These are phyloP conservation scores for Osmerus mordax DNA, from an alignment of 2,113 vertebrate genomes.

Conservation along the genomic window DNA sequence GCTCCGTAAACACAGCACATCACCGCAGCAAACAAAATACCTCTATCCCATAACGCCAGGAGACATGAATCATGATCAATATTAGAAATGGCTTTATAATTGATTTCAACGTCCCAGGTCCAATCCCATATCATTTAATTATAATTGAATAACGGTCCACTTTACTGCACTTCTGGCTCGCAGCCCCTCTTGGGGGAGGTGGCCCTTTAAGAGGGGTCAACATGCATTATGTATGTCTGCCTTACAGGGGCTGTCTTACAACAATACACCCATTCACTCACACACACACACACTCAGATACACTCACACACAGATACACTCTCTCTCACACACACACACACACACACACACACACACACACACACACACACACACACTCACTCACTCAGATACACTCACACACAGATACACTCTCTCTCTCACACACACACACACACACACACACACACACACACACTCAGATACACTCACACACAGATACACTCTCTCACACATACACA, in stretches of 20 bases:
- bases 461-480: no score
- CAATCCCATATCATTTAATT: constrained; percentile 62
- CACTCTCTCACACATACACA: neutral
- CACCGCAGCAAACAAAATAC: neutral
- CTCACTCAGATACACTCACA: no score
- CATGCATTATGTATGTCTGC: constrained; percentile 57
- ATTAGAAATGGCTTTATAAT: constrained; percentile 49
- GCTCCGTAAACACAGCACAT: no score
- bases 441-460: no score
- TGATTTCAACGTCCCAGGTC: constrained; percentile 36
- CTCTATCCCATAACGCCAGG: neutral
- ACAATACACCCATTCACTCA: constrained; percentile 12
- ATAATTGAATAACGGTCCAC: constrained; percentile 60
- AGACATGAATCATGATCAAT: constrained; percentile 14
- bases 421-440: no score
- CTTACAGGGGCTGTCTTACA: constrained; percentile 43
- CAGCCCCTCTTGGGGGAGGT: constrained; percentile 41
- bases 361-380: neutral
- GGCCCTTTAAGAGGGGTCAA: constrained; percentile 15
- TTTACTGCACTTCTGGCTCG: constrained; percentile 46
- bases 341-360: neutral
- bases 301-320: no score
- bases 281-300: no score
- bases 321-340: neutral
- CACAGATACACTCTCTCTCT: neutral